Conservation (phyloP, 2,113 vertebrate species). For the Notarius quadriscutis region DNA sequence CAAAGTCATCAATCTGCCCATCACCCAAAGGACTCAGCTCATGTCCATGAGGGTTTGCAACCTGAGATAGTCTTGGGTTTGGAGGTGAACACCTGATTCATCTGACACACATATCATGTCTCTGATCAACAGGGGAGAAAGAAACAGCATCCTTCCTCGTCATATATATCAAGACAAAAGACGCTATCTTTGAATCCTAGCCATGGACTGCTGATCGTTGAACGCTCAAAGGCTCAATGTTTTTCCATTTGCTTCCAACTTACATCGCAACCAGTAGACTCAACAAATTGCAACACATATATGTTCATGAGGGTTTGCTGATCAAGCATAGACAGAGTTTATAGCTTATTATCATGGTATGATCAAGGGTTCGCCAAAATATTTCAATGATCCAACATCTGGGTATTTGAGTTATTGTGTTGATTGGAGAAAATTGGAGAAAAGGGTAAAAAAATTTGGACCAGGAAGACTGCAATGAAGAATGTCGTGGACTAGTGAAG, state of each 20-base stretch:
- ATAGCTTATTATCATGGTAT: neutral
- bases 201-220: too few species aligned
- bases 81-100: too few species aligned
- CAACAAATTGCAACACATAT: neutral
- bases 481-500: neutral
- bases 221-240: neutral
- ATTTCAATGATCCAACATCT: slow-evolving; percentile 1
- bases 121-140: too few species aligned
- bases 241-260: too few species aligned
- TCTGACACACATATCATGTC: too few species aligned
- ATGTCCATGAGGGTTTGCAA: too few species aligned
- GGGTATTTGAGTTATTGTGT: neutral
- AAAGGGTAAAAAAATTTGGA: neutral
- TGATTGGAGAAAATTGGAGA: neutral
- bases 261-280: neutral
- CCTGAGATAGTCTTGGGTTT: too few species aligned
- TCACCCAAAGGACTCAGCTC: neutral
- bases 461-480: neutral
- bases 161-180: too few species aligned
- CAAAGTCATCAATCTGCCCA: neutral
- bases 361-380: neutral
- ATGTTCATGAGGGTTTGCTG: slow-evolving; percentile 33
- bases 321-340: slow-evolving; percentile 24
- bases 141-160: too few species aligned
- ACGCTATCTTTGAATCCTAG: too few species aligned